Percentiles rank a stretch among this genome's conserved stretches.
Conservation (phyloP, 2,113 vertebrate species). For the Corvus hawaiiensis region DNA sequence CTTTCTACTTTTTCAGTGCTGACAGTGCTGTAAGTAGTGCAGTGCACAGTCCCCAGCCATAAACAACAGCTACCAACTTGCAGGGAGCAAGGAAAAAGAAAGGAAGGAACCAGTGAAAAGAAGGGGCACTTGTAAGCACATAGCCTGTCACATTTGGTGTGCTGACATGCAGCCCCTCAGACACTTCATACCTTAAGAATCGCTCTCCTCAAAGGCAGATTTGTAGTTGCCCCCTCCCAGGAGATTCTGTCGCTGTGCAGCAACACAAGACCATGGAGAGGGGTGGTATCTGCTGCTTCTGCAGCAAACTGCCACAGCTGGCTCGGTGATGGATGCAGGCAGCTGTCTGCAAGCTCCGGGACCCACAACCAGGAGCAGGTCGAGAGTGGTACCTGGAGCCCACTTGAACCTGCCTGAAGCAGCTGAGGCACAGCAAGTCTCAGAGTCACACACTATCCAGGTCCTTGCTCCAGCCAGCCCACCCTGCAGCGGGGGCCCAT, state of each 20-base stretch:
- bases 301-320: background rate
- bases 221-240: background rate
- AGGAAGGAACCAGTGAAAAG: background rate
- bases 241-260: background rate
- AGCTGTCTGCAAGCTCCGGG: background rate
- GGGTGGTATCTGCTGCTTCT: background rate
- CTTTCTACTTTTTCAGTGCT: background rate
- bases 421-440: background rate
- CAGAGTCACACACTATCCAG: background rate
- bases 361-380: background rate
- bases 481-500: fast-evolving
- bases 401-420: background rate
- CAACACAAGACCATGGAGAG: background rate
- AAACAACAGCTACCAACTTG: background rate
- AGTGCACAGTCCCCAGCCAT: background rate
- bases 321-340: fast-evolving
- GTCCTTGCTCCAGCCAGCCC: background rate
- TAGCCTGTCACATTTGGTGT: background rate
- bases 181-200: background rate
- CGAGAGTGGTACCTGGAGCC: background rate
- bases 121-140: background rate
- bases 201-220: background rate
- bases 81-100: background rate
- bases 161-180: background rate
- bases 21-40: fast-evolving